Evolutionary conservation across 1,140 invertebrate genomes (phyloP).

Genomic region (Aphidius gifuensis): DNA sequence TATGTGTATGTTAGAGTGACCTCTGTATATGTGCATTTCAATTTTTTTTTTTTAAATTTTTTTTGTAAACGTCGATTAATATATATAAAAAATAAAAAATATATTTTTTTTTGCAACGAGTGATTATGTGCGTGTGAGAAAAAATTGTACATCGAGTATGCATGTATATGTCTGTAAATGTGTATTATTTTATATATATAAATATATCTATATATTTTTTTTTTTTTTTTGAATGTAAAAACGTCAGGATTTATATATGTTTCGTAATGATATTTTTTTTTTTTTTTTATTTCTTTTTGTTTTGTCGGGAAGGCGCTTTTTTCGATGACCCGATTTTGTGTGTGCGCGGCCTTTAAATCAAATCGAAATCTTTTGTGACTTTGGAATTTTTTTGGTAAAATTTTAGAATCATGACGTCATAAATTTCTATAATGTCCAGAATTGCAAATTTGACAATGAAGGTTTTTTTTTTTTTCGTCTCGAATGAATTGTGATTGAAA

Average conservation of each 20-base stretch:
- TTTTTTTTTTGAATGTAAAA: conserved; percentile 8
- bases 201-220: conserved; percentile 9
- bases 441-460: no score
- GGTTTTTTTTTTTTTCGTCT: no score
- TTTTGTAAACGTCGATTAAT: conserved; percentile 21
- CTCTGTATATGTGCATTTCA: conserved; percentile 21
- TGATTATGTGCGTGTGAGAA: conserved; percentile 14
- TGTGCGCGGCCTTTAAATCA: neutral
- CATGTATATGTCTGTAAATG: conserved; percentile 19
- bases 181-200: no score
- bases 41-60: no score
- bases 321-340: conserved; percentile 9
- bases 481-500: no score
- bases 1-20: conserved; percentile 7
- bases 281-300: no score
- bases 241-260: conserved; percentile 10
- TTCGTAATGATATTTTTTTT: conserved; percentile 10
- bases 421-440: no score
- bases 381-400: neutral
- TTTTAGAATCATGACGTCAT: no score
- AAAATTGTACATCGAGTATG: conserved; percentile 21
- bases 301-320: no score
- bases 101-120: conserved; percentile 16
- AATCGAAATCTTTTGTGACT: neutral
- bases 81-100: conserved; percentile 16